These are phyloP conservation scores for Mycalesis mineus DNA, from an alignment of 2,888 invertebrate species.

Conservation along the genomic window DNA sequence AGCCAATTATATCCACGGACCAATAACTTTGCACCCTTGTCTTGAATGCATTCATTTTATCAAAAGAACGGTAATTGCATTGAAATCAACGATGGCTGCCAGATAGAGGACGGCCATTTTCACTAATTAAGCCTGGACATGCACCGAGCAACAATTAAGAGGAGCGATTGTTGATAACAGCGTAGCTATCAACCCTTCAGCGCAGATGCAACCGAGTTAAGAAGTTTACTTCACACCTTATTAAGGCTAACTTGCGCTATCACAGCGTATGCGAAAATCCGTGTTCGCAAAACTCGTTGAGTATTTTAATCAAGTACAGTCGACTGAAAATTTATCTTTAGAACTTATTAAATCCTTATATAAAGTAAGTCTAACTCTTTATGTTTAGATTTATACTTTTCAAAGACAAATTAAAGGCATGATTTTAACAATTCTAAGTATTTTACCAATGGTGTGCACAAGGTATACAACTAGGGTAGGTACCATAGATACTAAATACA, in stretches of 20 bases:
- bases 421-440: too few species aligned
- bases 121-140: conserved; percentile 75
- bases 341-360: too few species aligned
- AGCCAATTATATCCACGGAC: conserved; percentile 30
- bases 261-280: conserved; percentile 26
- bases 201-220: conserved; percentile 54
- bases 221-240: conserved; percentile 63
- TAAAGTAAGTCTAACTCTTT: too few species aligned
- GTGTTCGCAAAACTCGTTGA: conserved; percentile 18
- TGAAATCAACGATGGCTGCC: conserved; percentile 69
- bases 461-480: too few species aligned
- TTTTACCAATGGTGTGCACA: too few species aligned
- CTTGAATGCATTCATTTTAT: conserved; percentile 54
- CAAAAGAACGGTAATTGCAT: conserved; percentile 74
- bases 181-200: conserved; percentile 53
- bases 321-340: not conserved
- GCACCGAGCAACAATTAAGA: conserved; percentile 71
- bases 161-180: conserved; percentile 69
- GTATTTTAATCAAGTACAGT: conserved; percentile 30
- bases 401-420: too few species aligned
- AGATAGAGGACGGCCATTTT: conserved; percentile 67
- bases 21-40: conserved; percentile 29
- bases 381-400: too few species aligned
- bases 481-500: too few species aligned
- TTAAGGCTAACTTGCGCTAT: conserved; percentile 39